Evolutionary conservation across 2,888 invertebrate species (phyloP).

Genomic region (Cantharis rustica): DNA sequence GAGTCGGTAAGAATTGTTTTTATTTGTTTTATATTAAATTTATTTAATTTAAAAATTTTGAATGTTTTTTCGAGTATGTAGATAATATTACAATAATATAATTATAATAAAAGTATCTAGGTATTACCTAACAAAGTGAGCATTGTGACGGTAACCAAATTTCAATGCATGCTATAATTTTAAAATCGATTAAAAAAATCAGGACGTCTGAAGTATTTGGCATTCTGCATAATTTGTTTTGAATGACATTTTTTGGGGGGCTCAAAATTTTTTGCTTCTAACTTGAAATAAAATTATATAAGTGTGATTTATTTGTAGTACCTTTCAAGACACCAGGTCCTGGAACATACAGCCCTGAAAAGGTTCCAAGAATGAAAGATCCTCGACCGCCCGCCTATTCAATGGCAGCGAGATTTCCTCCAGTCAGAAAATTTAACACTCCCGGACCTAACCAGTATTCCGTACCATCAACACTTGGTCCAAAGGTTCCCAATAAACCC

Average conservation of each 20-base stretch:
- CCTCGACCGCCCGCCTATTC: slow-evolving; percentile 64
- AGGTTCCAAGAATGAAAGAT: slow-evolving; percentile 60
- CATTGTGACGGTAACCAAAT: background rate
- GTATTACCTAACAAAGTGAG: background rate
- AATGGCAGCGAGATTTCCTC: slow-evolving; percentile 57
- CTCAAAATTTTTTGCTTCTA: background rate
- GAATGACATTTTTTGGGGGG: background rate
- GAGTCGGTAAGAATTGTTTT: slow-evolving; percentile 25
- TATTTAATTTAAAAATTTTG: no score
- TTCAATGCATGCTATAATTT: background rate
- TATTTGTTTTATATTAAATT: no score
- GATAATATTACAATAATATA: no score
- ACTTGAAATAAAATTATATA: background rate
- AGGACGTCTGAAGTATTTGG: background rate
- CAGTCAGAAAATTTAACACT: slow-evolving; percentile 41
- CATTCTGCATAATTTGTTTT: background rate
- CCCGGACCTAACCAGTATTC: slow-evolving; percentile 69
- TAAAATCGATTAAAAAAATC: background rate
- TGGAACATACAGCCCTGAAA: slow-evolving; percentile 67
- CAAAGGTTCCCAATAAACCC: slow-evolving; percentile 59
- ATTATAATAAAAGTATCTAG: no score
- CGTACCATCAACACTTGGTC: slow-evolving; percentile 59
- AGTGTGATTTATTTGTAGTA: slow-evolving; percentile 32
- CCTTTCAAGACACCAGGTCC: slow-evolving; percentile 63
- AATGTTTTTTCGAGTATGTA: no score